Base-by-base conservation (phyloP, 2,113 vertebrate genomes). In the Misgurnus mizolepis region DNA sequence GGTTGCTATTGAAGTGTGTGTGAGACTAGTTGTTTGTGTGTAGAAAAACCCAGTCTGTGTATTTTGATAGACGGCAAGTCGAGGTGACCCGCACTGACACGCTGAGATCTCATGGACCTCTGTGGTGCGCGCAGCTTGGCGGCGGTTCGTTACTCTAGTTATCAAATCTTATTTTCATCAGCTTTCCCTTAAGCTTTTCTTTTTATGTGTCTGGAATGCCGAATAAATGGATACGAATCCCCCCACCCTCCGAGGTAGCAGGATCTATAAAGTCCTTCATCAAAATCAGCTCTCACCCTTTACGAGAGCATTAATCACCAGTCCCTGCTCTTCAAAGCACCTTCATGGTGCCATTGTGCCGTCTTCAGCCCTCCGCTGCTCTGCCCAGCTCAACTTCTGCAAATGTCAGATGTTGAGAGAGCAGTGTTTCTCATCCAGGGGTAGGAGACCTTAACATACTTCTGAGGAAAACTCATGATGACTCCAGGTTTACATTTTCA, bases 191-290 rank as follows among this genome's bases (percentile, higher is more conserved):
- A 78, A 71, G 80, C 80, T 76, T 80, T 85, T 69, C 41, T 86
- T 72, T 76, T 61, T 14, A 47, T 18, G 67, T 50, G 56, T 72
- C 61, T 68, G 89, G 86, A 84, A 90, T 88, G 87, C 86, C 85
- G 85, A 89, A 89, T 87, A 92, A 91, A 90, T 80, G 79, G 80
- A 84, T 89, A 89, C 88, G 84, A 85, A 89, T 88, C 89, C 90
- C 88, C 83, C 87, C 88, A 87, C 84, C 81, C 87, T 85, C 89
- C 84, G 88, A 88, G 89, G 86, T 82, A 89, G 86, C 83, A 88
- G 89, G 91, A 91, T 92, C 89, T 89, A 91, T 89, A 92, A 91
- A 91, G 90, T 87, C 88, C 84, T 91, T 90, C 89, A 92, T 93
- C 91, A 92, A 90, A 91, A 90, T 87, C 87, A 88, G 85, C 85